Base-by-base conservation (phyloP, 1,140 invertebrate species). In the Idris sp. region DNA sequence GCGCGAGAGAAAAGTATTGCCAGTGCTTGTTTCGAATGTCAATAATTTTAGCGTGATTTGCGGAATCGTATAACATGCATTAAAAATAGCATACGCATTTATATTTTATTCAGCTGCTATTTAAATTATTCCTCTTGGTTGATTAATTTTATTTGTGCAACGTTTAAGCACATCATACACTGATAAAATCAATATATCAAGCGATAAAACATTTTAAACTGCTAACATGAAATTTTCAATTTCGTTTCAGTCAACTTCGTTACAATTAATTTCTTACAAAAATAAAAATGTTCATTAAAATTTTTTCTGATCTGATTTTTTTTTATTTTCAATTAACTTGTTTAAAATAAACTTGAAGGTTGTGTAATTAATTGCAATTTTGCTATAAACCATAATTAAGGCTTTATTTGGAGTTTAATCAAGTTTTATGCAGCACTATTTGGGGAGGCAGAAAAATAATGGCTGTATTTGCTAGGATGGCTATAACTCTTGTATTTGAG, bases 381-480 rank as follows among this genome's bases (percentile, higher is more conserved):
- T n/a, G n/a, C n/a, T n/a, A n/a, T n/a, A n/a, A n/a, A n/a, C n/a
- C n/a, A n/a, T 53, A 25, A 9, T 51, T 25, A 51, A 4, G 25
- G 31, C 36, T 38, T 36, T 16, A 43, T 13, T 11, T 33, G 22
- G 25, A n/a, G 1, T 28, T 30, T 56, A 7, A 13, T 40, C 2
- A 28, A 28, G n/a, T 22, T 48, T 53, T 26, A 49, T 36, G 26
- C 16, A 41, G 36, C 46, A 15, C 28, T 46, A n/a, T n/a, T 46
- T 13, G 35, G n/a, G 3, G 3, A 15, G 28, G 48, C 16, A 61
- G 67, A 72, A 43, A 62, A 72, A 73, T 43, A 56, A 61, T 71
- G 67, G 48, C 48, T n/a, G 67, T 61, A 71, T 71, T 61, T 71
- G 56, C 48, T 71, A 71, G 67, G 40, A 71, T 71, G 56, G 67